phyloP scores from a whole-genome alignment of 1,140 invertebrate species.

The Capitella teleta region DNA sequence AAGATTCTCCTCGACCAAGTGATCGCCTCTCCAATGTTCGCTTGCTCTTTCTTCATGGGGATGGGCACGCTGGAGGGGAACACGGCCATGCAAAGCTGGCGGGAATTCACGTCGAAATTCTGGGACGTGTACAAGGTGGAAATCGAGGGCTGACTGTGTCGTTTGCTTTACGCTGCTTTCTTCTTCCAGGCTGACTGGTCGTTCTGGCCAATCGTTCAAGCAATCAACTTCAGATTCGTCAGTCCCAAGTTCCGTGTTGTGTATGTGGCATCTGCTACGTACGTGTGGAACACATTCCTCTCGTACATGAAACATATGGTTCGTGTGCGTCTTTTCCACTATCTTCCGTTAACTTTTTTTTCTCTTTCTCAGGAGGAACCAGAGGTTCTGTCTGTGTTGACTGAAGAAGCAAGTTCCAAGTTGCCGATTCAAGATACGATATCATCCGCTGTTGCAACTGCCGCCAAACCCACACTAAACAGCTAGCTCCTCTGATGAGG shows the following conservation, averaged over 20 bases:
- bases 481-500: no score
- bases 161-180: no score
- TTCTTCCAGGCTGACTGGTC: slow-evolving; percentile 18
- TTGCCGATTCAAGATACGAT: no score
- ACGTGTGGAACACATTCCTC: slow-evolving; percentile 17
- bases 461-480: no score
- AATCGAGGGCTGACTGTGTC: background rate
- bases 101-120: slow-evolving; percentile 18
- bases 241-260: slow-evolving; percentile 16
- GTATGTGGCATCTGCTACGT: slow-evolving; percentile 14
- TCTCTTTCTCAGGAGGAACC: no score
- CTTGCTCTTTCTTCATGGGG: slow-evolving; percentile 16
- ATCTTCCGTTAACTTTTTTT: no score
- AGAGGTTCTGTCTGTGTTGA: no score
- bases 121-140: slow-evolving; percentile 15
- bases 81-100: no score
- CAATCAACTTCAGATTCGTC: slow-evolving; percentile 17
- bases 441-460: no score
- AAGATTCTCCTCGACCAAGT: slow-evolving; percentile 19
- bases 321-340: no score
- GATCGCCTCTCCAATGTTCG: slow-evolving; percentile 14
- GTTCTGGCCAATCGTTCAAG: slow-evolving; percentile 18
- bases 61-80: background rate
- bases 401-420: no score
- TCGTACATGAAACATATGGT: slow-evolving; percentile 18